Base-by-base conservation (phyloP, 2,888 invertebrate species). In the Leptothorax acervorum region DNA sequence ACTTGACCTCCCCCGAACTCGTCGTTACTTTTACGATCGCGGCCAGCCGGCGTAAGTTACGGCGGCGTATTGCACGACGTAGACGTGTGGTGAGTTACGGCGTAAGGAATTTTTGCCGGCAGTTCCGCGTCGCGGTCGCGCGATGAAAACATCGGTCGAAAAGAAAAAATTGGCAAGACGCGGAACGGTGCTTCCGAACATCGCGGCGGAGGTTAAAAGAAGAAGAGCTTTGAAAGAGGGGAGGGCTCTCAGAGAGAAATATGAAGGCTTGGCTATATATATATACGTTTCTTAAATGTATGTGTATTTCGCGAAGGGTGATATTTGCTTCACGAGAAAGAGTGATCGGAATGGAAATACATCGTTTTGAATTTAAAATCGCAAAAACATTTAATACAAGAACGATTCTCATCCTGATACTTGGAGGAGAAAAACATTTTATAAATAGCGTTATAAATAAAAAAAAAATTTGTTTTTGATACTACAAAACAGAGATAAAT, bases 21-120 rank as follows among this genome's bases (percentile, higher is more conserved):
- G 70, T 83, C 65, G 62, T 84, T 84, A 75, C 74, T 84, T 84
- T 84, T 84, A 84, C 75, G 84, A 84, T 84, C 82, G 62, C 53
- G 82, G 48, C 74, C 70, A 84, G 53, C 62, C 84, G 84, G 82
- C 53, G 82, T 84, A 84, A 84, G 82, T 84, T 84, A 84, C 74
- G 84, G 42, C 23, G 51, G 63, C 53, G 51, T 74, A 74, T 81
- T 63, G 74, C 73, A 18, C 57, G 39, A 65, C 73, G 81, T 39
- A 60, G 81, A 84, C 71, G 73, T 68, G 31, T 60, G 57, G 42
- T 79, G 82, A 84, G 48, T 84, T 84, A 84, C 60, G 57, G 31
- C 48, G 45, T 51, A 68, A 66, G 42, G 55, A 74, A 73, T 81
- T 71, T 81, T 62, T 81, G 60, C 57, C 39, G 76, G 53, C 65